Evolutionary conservation across 2,797 vertebrate genomes (phyloP).

Genomic region (Clamator glandarius): DNA sequence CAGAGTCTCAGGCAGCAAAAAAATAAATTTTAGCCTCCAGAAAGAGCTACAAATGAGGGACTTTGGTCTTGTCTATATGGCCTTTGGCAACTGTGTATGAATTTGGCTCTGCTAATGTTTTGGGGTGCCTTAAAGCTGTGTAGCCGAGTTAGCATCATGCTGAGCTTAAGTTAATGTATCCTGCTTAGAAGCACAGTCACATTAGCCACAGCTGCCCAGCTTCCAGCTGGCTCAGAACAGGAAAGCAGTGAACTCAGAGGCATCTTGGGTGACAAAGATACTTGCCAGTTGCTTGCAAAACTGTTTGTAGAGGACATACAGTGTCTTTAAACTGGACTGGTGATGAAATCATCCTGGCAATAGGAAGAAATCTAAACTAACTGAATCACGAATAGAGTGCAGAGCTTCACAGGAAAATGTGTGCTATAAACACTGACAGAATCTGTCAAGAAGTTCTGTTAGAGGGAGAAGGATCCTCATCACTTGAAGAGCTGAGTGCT

Average conservation of each 20-base stretch:
- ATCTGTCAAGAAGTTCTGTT: not conserved
- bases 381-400: not conserved
- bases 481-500: not conserved
- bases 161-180: not conserved
- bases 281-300: conserved; percentile 15
- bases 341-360: conserved; percentile 26
- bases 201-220: not conserved
- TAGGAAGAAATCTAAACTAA: not conserved
- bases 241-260: not conserved
- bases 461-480: not conserved
- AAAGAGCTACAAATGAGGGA: not conserved
- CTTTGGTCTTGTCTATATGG: not conserved
- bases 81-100: not conserved
- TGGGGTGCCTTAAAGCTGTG: conserved; percentile 26
- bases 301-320: not conserved
- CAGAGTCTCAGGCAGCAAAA: not conserved
- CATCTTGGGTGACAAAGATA: not conserved
- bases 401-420: not conserved
- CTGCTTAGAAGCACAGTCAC: not conserved
- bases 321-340: not conserved
- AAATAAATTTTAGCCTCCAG: not conserved
- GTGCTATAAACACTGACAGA: not conserved
- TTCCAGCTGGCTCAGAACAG: conserved; percentile 31
- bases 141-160: conserved; percentile 1
- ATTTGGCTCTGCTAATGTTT: conserved; percentile 5